Conservation (phyloP, 2,113 vertebrate species). For the Ceratotherium simum region DNA sequence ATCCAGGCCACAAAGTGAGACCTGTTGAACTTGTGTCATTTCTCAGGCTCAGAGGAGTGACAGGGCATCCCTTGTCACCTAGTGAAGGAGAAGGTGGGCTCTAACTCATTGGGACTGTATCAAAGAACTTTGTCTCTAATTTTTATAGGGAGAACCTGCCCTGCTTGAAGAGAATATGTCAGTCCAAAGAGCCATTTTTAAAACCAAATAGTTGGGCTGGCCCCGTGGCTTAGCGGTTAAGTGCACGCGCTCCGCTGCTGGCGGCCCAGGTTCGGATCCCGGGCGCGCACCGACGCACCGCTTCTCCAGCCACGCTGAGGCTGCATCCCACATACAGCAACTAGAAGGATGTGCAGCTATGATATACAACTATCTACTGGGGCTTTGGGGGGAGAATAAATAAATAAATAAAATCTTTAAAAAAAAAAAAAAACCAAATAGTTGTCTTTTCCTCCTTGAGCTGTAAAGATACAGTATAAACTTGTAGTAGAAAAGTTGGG, state of each 20-base stretch:
- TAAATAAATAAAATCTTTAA: no score
- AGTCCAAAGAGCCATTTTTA: neutral
- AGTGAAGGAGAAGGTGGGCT: neutral
- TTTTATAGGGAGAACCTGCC: neutral
- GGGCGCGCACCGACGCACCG: no score
- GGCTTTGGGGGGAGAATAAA: no score
- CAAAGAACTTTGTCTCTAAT: neutral
- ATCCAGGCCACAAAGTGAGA: slow-evolving; percentile 96
- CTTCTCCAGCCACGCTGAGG: no score
- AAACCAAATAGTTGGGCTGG: neutral
- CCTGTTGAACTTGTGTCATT: neutral
- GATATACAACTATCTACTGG: no score
- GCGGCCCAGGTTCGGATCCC: no score
- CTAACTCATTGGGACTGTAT: neutral
- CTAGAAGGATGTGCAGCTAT: no score
- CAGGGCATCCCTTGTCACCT: neutral
- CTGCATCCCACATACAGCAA: no score
- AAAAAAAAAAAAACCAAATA: neutral
- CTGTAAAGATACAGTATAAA: neutral
- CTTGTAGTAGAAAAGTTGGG: neutral
- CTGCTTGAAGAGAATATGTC: neutral
- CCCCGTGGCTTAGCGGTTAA: no score
- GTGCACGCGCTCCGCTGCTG: no score
- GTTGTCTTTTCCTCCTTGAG: neutral
- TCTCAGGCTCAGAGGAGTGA: neutral